phyloP scores from a whole-genome alignment of 2,888 invertebrate genomes.

The Eristalis intricaria region DNA sequence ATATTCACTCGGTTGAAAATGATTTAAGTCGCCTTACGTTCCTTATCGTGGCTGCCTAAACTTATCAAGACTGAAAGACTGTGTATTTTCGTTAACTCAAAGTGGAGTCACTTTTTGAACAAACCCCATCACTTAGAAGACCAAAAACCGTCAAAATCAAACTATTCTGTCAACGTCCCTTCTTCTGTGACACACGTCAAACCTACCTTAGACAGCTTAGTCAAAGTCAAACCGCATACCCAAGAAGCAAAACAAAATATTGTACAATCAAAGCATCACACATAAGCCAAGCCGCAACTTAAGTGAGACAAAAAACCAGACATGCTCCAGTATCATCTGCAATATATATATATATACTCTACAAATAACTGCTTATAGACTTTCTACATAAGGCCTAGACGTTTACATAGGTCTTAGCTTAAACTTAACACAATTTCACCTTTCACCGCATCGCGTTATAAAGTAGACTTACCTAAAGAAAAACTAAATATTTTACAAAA shows the following conservation, averaged over 20 bases:
- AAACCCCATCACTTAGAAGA: neutral
- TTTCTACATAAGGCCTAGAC: slow-evolving; percentile 3
- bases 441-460: slow-evolving; percentile 14
- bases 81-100: too few relatives aligned
- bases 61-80: too few relatives aligned
- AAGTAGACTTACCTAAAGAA: slow-evolving; percentile 21
- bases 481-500: slow-evolving; percentile 31
- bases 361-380: slow-evolving; percentile 11
- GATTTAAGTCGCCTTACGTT: too few relatives aligned
- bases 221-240: neutral
- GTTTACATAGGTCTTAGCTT: slow-evolving; percentile 15
- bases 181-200: neutral
- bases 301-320: neutral
- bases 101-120: neutral
- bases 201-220: neutral
- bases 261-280: neutral
- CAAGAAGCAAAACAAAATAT: neutral
- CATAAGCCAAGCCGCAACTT: neutral
- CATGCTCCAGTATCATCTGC: neutral
- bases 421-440: slow-evolving; percentile 10
- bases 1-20: too few relatives aligned
- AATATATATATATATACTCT: neutral
- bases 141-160: neutral
- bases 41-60: too few relatives aligned
- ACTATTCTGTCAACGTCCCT: too few relatives aligned